Conservation (phyloP, 2,113 vertebrate species). For the Microcebus tavaratra region DNA sequence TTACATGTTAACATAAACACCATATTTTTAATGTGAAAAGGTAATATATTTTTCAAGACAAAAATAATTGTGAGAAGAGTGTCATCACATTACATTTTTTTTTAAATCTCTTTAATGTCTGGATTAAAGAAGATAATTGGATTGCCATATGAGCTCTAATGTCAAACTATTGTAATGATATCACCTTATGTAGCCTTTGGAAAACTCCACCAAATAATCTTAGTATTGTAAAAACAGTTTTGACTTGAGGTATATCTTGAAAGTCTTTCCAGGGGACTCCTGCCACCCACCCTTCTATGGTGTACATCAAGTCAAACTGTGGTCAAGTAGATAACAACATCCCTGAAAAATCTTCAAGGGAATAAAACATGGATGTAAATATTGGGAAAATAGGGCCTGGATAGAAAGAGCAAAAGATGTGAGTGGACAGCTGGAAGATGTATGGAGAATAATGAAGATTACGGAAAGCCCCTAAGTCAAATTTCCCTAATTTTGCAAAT, state of each 20-base stretch:
- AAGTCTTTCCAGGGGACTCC: background rate
- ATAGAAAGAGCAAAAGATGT: background rate
- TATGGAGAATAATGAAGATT: background rate
- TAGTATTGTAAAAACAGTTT: background rate
- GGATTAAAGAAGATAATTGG: background rate
- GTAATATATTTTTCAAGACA: background rate
- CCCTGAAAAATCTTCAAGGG: background rate
- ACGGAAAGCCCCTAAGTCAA: background rate
- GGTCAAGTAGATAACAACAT: background rate
- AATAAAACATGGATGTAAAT: background rate
- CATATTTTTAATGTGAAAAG: background rate
- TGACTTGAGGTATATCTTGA: background rate
- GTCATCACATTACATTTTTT: background rate
- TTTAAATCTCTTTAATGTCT: background rate
- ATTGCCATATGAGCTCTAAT: background rate
- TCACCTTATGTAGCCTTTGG: background rate
- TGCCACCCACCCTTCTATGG: background rate
- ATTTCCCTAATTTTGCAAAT: background rate
- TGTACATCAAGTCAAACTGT: background rate
- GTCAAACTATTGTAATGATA: background rate
- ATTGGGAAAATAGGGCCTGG: background rate
- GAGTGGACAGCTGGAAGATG: background rate
- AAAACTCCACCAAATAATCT: background rate
- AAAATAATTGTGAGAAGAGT: background rate
- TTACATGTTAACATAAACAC: background rate